These are phyloP conservation scores for Eretmocerus hayati DNA, from an alignment of 2,888 invertebrate genomes.

Conservation along the genomic window DNA sequence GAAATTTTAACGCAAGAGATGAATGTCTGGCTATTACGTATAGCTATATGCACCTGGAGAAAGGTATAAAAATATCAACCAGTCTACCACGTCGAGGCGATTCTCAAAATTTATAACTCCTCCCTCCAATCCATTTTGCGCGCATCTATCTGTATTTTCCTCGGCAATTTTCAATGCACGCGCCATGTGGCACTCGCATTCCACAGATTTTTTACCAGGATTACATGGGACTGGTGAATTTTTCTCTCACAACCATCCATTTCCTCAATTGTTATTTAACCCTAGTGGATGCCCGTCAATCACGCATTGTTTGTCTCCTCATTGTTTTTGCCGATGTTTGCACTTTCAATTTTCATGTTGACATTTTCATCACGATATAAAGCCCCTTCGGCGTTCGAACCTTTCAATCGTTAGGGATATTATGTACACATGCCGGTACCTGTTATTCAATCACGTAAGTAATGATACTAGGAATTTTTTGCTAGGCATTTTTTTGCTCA, in stretches of 20 bases:
- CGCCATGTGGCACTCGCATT: slow-evolving; percentile 5
- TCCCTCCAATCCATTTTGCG: background rate
- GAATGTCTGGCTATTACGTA: slow-evolving; percentile 17
- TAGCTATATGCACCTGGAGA: background rate
- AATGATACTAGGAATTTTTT: too few relatives aligned
- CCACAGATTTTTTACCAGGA: background rate
- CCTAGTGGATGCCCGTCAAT: slow-evolving; percentile 3
- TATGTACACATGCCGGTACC: too few relatives aligned
- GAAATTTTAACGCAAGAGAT: slow-evolving; percentile 16
- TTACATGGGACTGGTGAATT: too few relatives aligned
- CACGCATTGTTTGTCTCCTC: background rate
- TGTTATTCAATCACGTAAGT: too few relatives aligned
- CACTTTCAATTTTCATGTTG: background rate
- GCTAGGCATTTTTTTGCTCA: too few relatives aligned
- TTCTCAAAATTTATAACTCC: slow-evolving; percentile 1
- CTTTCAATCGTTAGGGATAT: background rate
- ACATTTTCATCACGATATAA: too few relatives aligned
- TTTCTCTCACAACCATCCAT: background rate
- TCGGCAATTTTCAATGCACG: background rate
- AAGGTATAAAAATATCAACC: slow-evolving; percentile 6
- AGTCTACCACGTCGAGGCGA: background rate
- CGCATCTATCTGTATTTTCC: background rate
- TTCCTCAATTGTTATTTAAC: background rate
- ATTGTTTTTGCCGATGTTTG: background rate
- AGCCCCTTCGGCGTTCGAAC: too few relatives aligned